These are phyloP conservation scores for Mohoua ochrocephala DNA, from an alignment of 2,113 vertebrate species.

Conservation along the genomic window DNA sequence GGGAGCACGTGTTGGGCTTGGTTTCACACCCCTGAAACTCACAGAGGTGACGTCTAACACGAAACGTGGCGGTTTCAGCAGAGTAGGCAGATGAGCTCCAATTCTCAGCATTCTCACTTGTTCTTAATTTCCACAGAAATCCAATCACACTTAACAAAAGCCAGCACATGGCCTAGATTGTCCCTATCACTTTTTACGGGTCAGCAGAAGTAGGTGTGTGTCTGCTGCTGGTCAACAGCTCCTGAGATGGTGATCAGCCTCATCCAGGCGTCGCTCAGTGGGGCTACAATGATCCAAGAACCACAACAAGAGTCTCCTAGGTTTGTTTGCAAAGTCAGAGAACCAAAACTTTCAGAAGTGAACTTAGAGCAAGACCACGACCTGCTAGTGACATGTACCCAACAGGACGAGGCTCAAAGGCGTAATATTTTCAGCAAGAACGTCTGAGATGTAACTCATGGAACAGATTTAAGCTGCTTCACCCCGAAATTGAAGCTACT, in stretches of 20 bases:
- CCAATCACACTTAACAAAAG: not conserved
- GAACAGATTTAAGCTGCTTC: not conserved
- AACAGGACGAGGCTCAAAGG: not conserved
- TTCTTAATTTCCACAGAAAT: not conserved
- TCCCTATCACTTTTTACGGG: not conserved
- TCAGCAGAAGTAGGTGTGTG: not conserved
- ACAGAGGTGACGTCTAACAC: not conserved
- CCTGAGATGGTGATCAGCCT: not conserved
- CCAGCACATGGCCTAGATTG: not conserved
- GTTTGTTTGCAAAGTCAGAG: not conserved
- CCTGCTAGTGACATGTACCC: not conserved
- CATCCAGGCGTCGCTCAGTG: accelerated
- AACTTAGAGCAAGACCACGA: not conserved
- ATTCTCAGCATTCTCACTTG: not conserved
- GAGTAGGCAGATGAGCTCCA: not conserved
- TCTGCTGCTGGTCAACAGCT: not conserved
- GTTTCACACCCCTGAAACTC: not conserved
- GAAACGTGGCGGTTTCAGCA: accelerated
- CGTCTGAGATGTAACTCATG: not conserved
- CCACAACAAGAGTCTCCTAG: not conserved
- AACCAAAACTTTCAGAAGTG: not conserved
- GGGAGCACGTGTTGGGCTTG: not conserved
- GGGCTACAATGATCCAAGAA: not conserved
- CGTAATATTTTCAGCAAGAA: not conserved
- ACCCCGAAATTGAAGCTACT: not conserved